These are phyloP conservation scores for Neopelma chrysocephalum DNA, from an alignment of 2,797 vertebrate genomes.

Conservation along the genomic window DNA sequence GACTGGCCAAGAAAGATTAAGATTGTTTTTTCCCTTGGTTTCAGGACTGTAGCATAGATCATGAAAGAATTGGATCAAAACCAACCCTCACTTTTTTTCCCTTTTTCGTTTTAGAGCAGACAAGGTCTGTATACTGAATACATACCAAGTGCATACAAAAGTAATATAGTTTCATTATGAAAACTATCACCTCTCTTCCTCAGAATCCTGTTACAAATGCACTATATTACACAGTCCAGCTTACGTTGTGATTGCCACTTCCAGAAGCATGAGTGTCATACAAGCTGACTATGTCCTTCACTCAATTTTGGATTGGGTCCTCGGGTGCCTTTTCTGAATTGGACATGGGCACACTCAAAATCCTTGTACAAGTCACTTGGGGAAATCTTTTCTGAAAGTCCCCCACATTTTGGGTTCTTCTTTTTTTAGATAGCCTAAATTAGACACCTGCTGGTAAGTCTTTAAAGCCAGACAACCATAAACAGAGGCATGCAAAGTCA, in stretches of 20 bases:
- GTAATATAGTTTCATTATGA: slow-evolving; percentile 28
- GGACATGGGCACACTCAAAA: background rate
- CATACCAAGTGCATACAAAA: slow-evolving; percentile 4
- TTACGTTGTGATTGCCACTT: background rate
- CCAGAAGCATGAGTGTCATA: background rate
- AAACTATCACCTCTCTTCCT: slow-evolving; percentile 2
- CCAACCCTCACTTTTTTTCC: background rate
- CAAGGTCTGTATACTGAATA: background rate
- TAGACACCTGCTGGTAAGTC: slow-evolving; percentile 64
- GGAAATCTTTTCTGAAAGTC: slow-evolving; percentile 51
- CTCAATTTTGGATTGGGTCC: background rate
- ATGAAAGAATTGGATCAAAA: background rate
- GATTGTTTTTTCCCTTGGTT: background rate
- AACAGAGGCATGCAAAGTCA: slow-evolving; percentile 65
- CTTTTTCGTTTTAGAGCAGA: background rate
- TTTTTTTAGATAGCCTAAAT: slow-evolving; percentile 25
- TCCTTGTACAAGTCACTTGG: slow-evolving; percentile 9
- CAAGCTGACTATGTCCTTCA: rapidly evolving
- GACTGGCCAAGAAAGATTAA: background rate
- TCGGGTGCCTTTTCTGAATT: background rate
- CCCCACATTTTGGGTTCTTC: slow-evolving; percentile 40
- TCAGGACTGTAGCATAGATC: background rate
- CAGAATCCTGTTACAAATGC: background rate
- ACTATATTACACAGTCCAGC: background rate
- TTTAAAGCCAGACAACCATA: slow-evolving; percentile 67